A percentile compares a stretch with the other conserved stretches of the same genome.
These are phyloP conservation scores for Lapara coniferarum DNA, from an alignment of 2,888 invertebrate species.

Conservation along the genomic window DNA sequence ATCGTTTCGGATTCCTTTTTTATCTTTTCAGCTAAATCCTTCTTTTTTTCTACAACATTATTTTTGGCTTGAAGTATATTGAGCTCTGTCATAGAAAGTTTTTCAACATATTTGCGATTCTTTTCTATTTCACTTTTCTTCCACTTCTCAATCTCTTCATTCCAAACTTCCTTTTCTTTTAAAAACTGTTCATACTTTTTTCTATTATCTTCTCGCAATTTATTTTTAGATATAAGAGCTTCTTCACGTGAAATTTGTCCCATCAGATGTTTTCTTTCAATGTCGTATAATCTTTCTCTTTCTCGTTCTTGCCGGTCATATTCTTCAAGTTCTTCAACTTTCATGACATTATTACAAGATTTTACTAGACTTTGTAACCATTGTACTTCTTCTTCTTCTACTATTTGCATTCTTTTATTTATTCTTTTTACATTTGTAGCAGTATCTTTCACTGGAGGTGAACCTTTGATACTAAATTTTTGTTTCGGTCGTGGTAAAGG, in stretches of 20 bases:
- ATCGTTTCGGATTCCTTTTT: slow-evolving; percentile 62
- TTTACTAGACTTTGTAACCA: slow-evolving; percentile 77
- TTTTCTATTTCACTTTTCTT: slow-evolving; percentile 73
- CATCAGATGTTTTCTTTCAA: slow-evolving; percentile 84
- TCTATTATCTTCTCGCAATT: slow-evolving; percentile 73
- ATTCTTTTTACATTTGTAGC: slow-evolving; percentile 79
- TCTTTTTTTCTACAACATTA: slow-evolving; percentile 55
- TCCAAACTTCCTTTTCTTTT: slow-evolving; percentile 75
- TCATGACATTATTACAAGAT: slow-evolving; percentile 69
- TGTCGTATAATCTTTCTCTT: slow-evolving; percentile 76
- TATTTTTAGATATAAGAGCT: slow-evolving; percentile 82
- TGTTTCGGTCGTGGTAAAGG: slow-evolving; percentile 45
- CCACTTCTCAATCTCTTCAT: slow-evolving; percentile 80
- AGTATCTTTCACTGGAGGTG: slow-evolving; percentile 70
- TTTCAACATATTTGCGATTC: slow-evolving; percentile 76
- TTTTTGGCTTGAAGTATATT: slow-evolving; percentile 62
- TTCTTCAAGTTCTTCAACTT: slow-evolving; percentile 71
- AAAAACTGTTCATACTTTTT: slow-evolving; percentile 77
- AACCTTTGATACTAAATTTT: slow-evolving; percentile 40
- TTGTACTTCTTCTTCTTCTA: slow-evolving; percentile 70
- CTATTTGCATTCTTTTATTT: slow-evolving; percentile 70
- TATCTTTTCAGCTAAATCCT: slow-evolving; percentile 58
- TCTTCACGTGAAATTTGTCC: slow-evolving; percentile 84
- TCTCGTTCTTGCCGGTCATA: slow-evolving; percentile 73
- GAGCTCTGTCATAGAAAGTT: slow-evolving; percentile 59